A percentile compares a stretch with the other conserved stretches of the same genome.
Evolutionary conservation across 2,797 vertebrate genomes (phyloP).

Genomic region (Manis crassicaudata): DNA sequence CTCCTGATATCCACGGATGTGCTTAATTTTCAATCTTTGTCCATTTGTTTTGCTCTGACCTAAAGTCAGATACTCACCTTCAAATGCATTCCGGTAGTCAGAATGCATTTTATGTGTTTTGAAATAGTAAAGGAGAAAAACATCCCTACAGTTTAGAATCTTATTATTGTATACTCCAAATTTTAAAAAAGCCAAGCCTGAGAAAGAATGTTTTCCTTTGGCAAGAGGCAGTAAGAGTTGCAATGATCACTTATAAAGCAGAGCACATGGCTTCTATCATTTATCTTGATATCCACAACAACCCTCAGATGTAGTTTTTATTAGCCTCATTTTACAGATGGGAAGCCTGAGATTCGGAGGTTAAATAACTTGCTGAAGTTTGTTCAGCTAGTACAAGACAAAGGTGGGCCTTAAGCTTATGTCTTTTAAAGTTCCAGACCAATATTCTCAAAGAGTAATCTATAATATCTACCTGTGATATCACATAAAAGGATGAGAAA

Average conservation of each 20-base stretch:
- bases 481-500: neutral
- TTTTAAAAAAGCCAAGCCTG: neutral
- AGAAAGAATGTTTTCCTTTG: neutral
- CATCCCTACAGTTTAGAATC: neutral
- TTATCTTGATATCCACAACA: neutral
- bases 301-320: neutral
- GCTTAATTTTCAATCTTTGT: neutral
- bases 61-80: neutral
- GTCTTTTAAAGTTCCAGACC: neutral
- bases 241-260: neutral
- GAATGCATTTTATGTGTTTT: neutral
- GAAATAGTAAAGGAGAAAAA: neutral
- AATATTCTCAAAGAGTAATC: neutral
- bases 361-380: neutral
- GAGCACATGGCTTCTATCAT: neutral
- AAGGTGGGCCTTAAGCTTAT: neutral
- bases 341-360: neutral
- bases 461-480: neutral
- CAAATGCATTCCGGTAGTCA: neutral
- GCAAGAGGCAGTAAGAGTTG: neutral
- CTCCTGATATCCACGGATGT: neutral
- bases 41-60: neutral
- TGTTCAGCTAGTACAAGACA: neutral
- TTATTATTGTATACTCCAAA: neutral
- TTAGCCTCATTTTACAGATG: neutral